These are phyloP conservation scores for Bubo blakistoni DNA, from an alignment of 2,113 vertebrate species.

Conservation along the genomic window DNA sequence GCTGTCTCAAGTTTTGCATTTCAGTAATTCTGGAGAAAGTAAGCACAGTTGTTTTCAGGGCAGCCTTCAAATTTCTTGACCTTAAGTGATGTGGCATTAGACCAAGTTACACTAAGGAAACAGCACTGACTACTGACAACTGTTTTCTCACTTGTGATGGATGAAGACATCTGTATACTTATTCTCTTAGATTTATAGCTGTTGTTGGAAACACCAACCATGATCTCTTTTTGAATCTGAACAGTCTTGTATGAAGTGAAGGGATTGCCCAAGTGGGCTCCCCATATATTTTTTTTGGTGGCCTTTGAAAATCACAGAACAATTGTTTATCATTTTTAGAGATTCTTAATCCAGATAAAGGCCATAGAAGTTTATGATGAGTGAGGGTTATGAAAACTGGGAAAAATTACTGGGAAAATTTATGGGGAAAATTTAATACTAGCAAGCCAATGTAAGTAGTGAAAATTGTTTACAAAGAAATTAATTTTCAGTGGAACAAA, in stretches of 20 bases:
- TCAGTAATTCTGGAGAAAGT: background rate
- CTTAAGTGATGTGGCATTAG: background rate
- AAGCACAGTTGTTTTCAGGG: background rate
- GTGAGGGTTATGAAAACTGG: background rate
- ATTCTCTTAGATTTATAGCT: background rate
- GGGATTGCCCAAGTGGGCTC: background rate
- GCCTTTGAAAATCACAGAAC: background rate
- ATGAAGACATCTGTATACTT: background rate
- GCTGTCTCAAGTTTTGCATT: background rate
- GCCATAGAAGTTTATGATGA: background rate
- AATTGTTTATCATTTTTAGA: background rate
- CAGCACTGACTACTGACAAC: background rate
- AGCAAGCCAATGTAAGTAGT: background rate
- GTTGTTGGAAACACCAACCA: background rate
- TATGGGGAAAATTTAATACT: background rate
- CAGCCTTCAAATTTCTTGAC: background rate
- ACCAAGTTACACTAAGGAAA: background rate
- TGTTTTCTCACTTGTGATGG: background rate
- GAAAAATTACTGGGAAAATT: background rate
- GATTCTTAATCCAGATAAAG: background rate
- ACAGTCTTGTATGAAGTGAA: background rate
- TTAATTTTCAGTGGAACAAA: background rate
- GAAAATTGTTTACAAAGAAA: background rate
- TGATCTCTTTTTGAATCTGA: background rate
- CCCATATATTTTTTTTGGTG: background rate